Base-by-base conservation (phyloP, 2,888 invertebrate species). In the Yponomeuta sedellus region DNA sequence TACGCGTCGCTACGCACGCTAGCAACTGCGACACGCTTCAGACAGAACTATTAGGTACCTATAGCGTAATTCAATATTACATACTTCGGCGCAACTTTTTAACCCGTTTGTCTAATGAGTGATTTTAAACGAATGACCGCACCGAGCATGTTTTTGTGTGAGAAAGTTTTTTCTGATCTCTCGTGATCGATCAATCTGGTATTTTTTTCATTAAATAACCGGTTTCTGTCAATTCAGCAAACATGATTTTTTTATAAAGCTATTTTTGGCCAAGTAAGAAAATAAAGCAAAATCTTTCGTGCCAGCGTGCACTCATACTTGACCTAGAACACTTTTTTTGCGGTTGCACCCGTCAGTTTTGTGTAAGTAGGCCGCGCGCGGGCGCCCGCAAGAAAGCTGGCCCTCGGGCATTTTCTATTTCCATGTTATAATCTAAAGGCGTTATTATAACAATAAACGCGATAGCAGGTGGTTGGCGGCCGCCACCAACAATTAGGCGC, bases 381-480 rank as follows among this genome's bases (percentile, higher is more conserved):
- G 72, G 71, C 72, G 71, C 77, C 77, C 67, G 74, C 74, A 86
- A 85, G 88, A 88, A 88, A 88, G 87, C 80, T 81, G 80, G 82
- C 87, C 85, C 85, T 84, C 80, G 73, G 81, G 82, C 79, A 81
- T 85, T 88, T 87, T 86, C 87, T 85, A 86, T 88, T 87, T 88
- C 85, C 81, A 74, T 84, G 79, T 82, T 86, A 88, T 85, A 87
- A 88, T 85, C 83, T 84, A 77, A 75, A 78, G 3, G 79, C 77
- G 78, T 80, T 82, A 85, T 85, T 83, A 83, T 86, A 83, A 87
- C 86, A 85, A 86, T 82, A 80, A 79, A 78, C 73, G 73, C 67
- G 71, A 71, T 76, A 74, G 76, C 76, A 80, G 80, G 78, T 79
- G 79, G 16, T 16, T 52, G 34, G 34, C 44, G 44, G 44, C 75